These are phyloP conservation scores for Hymenopus coronatus DNA, from an alignment of 2,888 invertebrate species.

Conservation along the genomic window DNA sequence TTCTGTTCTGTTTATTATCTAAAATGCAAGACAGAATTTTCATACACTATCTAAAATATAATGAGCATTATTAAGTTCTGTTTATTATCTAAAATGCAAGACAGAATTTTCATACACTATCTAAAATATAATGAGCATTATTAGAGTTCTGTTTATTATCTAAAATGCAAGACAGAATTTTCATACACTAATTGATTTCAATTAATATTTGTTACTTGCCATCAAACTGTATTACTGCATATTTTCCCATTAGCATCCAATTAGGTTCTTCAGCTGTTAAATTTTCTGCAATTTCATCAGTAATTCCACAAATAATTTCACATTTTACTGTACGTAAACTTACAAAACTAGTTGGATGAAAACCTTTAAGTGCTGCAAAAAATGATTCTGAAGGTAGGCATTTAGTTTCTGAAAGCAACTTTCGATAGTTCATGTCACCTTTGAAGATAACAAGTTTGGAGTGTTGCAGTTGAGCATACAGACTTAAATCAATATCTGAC, in stretches of 20 bases:
- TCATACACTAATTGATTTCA: background rate
- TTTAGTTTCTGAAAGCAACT: constrained; percentile 44
- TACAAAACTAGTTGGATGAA: background rate
- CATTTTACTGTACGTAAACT: background rate
- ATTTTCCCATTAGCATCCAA: background rate
- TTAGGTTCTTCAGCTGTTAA: background rate
- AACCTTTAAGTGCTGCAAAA: background rate
- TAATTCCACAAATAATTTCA: background rate
- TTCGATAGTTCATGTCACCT: constrained; percentile 89
- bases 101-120: no score
- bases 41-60: no score
- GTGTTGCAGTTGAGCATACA: constrained; percentile 69
- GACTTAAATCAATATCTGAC: constrained; percentile 60
- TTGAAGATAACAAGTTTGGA: constrained; percentile 78
- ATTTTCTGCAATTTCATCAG: background rate
- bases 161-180: no score
- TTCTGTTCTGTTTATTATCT: no score
- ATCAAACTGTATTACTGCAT: background rate
- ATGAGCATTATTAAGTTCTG: no score
- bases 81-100: no score
- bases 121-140: no score
- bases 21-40: no score
- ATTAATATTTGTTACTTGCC: background rate
- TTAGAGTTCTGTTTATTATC: no score
- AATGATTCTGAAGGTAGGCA: background rate